These are phyloP conservation scores for Meandrina meandrites DNA, from an alignment of 92 coral and sea anemone genomes.

Conservation along the genomic window DNA sequence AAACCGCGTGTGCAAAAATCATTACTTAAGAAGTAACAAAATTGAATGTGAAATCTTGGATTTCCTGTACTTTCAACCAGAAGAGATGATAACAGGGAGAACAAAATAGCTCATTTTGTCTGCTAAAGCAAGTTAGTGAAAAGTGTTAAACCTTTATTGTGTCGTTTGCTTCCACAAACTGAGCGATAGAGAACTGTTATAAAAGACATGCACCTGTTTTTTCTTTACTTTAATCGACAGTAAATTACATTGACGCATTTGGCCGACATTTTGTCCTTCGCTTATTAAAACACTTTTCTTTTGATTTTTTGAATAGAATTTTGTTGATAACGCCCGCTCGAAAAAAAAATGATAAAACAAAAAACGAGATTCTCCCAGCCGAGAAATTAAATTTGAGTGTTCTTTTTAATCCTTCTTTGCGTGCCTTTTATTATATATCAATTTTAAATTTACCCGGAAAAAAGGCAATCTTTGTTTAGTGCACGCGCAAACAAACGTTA, in stretches of 20 bases:
- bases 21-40: not conserved
- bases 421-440: not conserved
- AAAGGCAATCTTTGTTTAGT: not conserved
- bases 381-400: not conserved
- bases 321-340: not conserved
- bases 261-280: not conserved
- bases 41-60: not conserved
- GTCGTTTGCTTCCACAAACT: not conserved
- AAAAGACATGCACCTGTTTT: slow-evolving; percentile 7
- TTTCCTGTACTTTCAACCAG: not conserved
- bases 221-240: slow-evolving; percentile 7
- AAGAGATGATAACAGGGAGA: not conserved
- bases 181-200: not conserved
- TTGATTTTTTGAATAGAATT: not conserved
- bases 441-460: not conserved
- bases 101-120: not conserved
- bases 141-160: not conserved
- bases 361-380: not conserved
- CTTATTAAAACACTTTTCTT: not conserved
- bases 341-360: not conserved
- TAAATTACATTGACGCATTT: not conserved
- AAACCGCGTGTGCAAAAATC: not conserved
- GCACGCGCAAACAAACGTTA: not conserved
- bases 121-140: not conserved
- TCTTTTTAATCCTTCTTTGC: not conserved